Evolutionary conservation across 2,113 vertebrate genomes (phyloP).

Genomic region (Holacanthus passer): DNA sequence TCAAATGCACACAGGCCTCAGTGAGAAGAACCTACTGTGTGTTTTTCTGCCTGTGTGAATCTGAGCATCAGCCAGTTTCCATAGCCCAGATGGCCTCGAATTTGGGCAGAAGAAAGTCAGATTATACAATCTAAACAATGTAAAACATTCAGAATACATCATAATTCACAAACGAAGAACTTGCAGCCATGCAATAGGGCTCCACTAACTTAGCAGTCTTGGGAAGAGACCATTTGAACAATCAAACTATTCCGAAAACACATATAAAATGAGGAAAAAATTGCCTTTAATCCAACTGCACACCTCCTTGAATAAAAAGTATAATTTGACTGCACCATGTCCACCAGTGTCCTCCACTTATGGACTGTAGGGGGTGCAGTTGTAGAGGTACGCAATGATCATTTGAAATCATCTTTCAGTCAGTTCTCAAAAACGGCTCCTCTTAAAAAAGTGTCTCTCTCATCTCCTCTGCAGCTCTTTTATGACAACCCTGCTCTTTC

Average conservation of each 20-base stretch:
- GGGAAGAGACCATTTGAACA: background rate
- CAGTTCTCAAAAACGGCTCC: conserved; percentile 20
- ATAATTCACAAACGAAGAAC: background rate
- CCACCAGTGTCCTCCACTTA: background rate
- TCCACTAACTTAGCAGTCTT: background rate
- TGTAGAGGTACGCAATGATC: background rate
- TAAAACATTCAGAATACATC: conserved; percentile 16
- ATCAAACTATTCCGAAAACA: background rate
- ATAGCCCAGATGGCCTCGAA: conserved; percentile 33
- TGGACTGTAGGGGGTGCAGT: background rate
- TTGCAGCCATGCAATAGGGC: background rate
- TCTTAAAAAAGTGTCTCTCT: conserved; percentile 25
- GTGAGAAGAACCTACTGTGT: conserved; percentile 8
- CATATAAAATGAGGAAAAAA: background rate
- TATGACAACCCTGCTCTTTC: conserved; percentile 31
- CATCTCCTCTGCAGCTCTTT: conserved; percentile 33
- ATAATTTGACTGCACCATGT: background rate
- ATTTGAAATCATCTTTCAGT: background rate
- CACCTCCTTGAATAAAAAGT: background rate
- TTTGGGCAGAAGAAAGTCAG: background rate
- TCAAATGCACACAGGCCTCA: conserved; percentile 7
- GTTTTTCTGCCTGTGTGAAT: conserved; percentile 21
- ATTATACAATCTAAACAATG: conserved; percentile 17
- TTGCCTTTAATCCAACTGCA: background rate
- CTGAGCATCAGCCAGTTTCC: conserved; percentile 21